Percentiles rank a stretch among this genome's conserved stretches.
phyloP scores from a whole-genome alignment of 2,113 vertebrate species.

The Pygoscelis adeliae region DNA sequence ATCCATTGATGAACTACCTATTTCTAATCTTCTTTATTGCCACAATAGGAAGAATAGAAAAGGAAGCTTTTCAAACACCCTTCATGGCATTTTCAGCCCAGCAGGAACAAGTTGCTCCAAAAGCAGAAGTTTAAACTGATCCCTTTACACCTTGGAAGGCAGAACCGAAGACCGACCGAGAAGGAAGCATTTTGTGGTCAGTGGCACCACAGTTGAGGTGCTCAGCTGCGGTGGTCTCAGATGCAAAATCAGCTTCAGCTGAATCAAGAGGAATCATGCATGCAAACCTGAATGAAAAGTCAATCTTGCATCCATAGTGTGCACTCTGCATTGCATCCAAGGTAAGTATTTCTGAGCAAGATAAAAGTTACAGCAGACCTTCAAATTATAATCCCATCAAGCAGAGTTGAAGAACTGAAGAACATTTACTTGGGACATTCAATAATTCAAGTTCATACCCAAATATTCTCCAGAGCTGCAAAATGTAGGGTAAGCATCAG shows the following conservation, averaged over 20 bases:
- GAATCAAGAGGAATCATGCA: background rate
- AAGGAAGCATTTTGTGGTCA: background rate
- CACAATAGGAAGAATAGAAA: background rate
- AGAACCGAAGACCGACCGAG: accelerated
- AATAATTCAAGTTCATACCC: background rate
- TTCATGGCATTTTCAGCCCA: background rate
- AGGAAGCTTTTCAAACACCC: background rate
- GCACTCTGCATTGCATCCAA: background rate
- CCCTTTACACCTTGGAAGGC: background rate
- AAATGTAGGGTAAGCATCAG: background rate
- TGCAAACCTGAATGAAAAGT: background rate
- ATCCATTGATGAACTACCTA: background rate
- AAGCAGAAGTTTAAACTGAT: background rate
- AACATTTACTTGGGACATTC: background rate
- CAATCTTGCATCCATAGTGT: background rate
- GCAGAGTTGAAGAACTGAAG: background rate
- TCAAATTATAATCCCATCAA: background rate
- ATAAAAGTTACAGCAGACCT: background rate
- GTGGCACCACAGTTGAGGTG: background rate
- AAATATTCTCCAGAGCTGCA: background rate
- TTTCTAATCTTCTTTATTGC: background rate
- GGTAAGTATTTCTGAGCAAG: background rate
- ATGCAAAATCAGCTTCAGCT: background rate
- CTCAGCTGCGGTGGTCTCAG: background rate
- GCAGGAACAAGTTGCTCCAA: background rate